Percentiles rank a stretch among this genome's conserved stretches.
Evolutionary conservation across 2,888 invertebrate genomes (phyloP).

Genomic region (Rhagophthalmus giganteus): DNA sequence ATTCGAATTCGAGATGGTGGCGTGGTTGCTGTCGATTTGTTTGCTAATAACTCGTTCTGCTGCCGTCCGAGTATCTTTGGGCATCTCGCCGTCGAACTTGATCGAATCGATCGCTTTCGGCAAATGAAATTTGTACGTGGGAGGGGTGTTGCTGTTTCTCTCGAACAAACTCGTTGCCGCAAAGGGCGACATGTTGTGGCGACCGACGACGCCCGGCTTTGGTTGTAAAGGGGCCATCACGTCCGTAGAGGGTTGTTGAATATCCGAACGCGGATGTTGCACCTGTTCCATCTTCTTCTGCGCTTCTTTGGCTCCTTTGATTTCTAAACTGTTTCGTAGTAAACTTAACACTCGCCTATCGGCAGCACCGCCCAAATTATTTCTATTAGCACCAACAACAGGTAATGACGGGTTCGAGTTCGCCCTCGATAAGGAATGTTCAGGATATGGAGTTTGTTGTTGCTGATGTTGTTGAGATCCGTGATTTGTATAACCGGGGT

Average conservation of each 20-base stretch:
- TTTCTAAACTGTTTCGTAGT: constrained; percentile 72
- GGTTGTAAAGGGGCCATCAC: constrained; percentile 54
- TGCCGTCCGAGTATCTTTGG: constrained; percentile 32
- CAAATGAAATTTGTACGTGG: constrained; percentile 66
- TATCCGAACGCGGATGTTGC: constrained; percentile 43
- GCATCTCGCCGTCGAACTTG: constrained; percentile 57
- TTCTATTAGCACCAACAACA: constrained; percentile 34
- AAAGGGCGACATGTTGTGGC: constrained; percentile 61
- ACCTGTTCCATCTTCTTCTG: constrained; percentile 56
- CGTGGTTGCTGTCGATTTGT: constrained; percentile 35
- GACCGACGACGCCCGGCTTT: constrained; percentile 56
- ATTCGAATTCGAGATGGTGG: constrained; percentile 42
- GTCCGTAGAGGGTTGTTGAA: constrained; percentile 53
- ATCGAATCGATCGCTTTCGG: constrained; percentile 72
- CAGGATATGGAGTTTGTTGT: constrained; percentile 36
- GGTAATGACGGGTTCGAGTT: constrained; percentile 42
- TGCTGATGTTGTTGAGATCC: constrained; percentile 31
- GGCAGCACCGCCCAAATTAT: constrained; percentile 58
- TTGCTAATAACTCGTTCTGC: constrained; percentile 24
- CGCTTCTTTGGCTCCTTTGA: constrained; percentile 62
- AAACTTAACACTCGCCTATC: constrained; percentile 73
- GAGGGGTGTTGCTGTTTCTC: constrained; percentile 55
- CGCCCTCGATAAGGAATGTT: constrained; percentile 39
- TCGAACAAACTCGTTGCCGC: constrained; percentile 60
- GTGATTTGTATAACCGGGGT: constrained; percentile 42